These are phyloP conservation scores for Lepidonotus clava DNA, from an alignment of 2,888 invertebrate species.

Conservation along the genomic window DNA sequence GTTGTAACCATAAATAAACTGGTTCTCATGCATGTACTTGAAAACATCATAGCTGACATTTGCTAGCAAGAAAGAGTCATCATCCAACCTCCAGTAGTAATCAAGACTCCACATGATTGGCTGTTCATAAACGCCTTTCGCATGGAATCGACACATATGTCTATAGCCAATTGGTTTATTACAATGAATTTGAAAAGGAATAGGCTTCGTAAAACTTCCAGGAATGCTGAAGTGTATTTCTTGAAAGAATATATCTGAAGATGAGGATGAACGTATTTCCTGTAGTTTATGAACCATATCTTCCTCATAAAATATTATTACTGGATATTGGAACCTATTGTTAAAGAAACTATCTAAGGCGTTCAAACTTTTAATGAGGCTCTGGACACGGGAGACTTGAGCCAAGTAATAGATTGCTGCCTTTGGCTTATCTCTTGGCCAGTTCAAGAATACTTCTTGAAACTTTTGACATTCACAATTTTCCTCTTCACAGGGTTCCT, in stretches of 20 bases:
- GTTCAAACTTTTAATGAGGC: slow-evolving; percentile 35
- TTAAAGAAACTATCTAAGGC: slow-evolving; percentile 61
- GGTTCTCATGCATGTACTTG: slow-evolving; percentile 55
- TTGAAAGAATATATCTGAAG: slow-evolving; percentile 61
- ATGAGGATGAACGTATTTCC: slow-evolving; percentile 1
- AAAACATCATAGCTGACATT: slow-evolving; percentile 64
- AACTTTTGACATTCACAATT: no score
- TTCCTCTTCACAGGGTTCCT: no score
- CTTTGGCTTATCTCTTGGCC: slow-evolving; percentile 62
- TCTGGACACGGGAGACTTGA: slow-evolving; percentile 24
- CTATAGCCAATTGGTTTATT: slow-evolving; percentile 60
- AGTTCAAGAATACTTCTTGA: no score
- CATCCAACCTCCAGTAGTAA: slow-evolving; percentile 65
- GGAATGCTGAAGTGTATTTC: slow-evolving; percentile 58
- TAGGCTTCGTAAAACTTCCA: slow-evolving; percentile 53
- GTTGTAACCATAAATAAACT: slow-evolving; percentile 62
- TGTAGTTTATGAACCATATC: neutral
- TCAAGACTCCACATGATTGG: slow-evolving; percentile 61
- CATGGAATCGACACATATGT: slow-evolving; percentile 67
- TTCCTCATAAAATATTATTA: slow-evolving; percentile 65
- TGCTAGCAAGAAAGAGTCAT: slow-evolving; percentile 61
- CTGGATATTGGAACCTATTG: slow-evolving; percentile 61
- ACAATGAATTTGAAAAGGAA: slow-evolving; percentile 56
- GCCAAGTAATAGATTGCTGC: slow-evolving; percentile 61
- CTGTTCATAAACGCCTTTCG: slow-evolving; percentile 61